Percentiles rank a stretch among this genome's conserved stretches.
Conservation (phyloP, 2,113 vertebrate species). For the Equus quagga region DNA sequence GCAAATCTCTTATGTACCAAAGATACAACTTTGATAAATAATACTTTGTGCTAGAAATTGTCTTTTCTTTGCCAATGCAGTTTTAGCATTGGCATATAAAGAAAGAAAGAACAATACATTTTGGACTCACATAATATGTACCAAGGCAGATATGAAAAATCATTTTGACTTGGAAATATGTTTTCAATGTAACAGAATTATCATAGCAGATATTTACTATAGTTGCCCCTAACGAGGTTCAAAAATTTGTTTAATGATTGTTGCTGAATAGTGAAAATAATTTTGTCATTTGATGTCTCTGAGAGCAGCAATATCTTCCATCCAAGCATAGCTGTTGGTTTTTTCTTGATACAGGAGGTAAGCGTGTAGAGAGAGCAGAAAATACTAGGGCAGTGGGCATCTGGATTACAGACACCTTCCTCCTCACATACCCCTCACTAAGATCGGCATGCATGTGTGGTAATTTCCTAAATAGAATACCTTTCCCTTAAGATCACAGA, state of each 20-base stretch:
- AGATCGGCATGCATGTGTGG: not conserved
- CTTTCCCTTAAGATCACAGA: not conserved
- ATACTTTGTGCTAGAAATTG: not conserved
- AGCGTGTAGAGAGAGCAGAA: not conserved
- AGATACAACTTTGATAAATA: not conserved
- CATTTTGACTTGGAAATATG: not conserved
- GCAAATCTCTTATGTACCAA: not conserved
- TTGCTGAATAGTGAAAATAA: not conserved
- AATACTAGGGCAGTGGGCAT: not conserved
- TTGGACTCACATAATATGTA: not conserved
- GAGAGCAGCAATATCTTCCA: not conserved
- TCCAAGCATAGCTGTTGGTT: not conserved
- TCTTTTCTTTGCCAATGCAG: not conserved
- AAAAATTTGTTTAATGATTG: not conserved
- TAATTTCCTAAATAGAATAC: slow-evolving; percentile 27
- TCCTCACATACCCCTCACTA: not conserved
- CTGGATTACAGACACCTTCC: not conserved
- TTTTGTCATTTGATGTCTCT: not conserved
- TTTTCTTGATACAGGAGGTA: not conserved
- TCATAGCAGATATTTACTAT: not conserved
- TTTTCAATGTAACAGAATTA: not conserved
- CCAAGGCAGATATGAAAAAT: not conserved
- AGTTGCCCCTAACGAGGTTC: not conserved
- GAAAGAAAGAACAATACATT: not conserved
- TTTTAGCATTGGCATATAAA: not conserved